Evolutionary conservation across 2,113 vertebrate species (phyloP).

Genomic region (Lagenorhynchus albirostris): DNA sequence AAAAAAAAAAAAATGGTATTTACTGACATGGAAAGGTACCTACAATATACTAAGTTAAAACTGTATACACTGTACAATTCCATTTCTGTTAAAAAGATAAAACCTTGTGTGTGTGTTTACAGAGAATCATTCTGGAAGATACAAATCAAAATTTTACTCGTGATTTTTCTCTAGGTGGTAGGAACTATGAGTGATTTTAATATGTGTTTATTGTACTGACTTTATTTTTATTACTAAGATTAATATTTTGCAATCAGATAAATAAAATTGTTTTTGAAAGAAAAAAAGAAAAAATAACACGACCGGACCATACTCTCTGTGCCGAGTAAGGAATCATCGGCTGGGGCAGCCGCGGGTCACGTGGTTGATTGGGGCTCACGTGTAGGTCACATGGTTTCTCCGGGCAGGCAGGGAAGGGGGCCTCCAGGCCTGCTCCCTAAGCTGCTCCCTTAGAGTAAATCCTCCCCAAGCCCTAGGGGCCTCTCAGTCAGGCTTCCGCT

Average conservation of each 20-base stretch:
- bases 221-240: background rate
- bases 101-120: background rate
- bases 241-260: background rate
- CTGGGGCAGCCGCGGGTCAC: background rate
- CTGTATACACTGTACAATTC: background rate
- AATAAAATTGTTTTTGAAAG: background rate
- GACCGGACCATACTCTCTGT: background rate
- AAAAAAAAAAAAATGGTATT: background rate
- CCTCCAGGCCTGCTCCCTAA: no score
- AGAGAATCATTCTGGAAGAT: background rate
- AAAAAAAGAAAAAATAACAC: background rate
- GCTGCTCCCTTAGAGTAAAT: background rate
- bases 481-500: background rate
- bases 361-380: no score
- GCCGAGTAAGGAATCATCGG: background rate
- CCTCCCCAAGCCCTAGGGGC: no score
- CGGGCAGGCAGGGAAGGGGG: rapidly evolving
- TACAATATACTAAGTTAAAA: background rate
- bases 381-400: background rate
- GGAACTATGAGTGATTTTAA: background rate
- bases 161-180: background rate
- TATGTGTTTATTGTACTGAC: background rate
- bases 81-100: background rate
- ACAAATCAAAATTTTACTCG: background rate
- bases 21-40: background rate